These are phyloP conservation scores for Eublepharis macularius DNA, from an alignment of 2,113 vertebrate genomes.

Conservation along the genomic window DNA sequence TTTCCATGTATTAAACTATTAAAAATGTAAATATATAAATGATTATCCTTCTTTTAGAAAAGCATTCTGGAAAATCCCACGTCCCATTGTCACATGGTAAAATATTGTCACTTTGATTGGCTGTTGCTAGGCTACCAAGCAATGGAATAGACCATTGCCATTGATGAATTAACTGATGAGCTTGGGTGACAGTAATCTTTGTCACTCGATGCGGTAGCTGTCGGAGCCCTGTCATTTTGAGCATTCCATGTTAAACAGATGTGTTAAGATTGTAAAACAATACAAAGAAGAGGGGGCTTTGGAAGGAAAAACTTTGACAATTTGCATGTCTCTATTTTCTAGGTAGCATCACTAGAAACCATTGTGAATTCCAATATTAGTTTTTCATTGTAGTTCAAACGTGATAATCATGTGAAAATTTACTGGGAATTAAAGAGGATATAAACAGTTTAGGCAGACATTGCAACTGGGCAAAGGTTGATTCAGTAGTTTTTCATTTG, in stretches of 20 bases:
- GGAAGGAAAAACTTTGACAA: slow-evolving; percentile 66
- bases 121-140: slow-evolving; percentile 96
- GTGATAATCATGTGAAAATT: slow-evolving; percentile 19
- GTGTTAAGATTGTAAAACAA: slow-evolving; percentile 85
- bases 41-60: slow-evolving; percentile 83
- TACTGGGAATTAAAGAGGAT: neutral
- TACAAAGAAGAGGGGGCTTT: slow-evolving; percentile 73
- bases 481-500: slow-evolving; percentile 24
- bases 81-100: slow-evolving; percentile 83
- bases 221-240: slow-evolving; percentile 97
- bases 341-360: neutral
- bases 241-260: slow-evolving; percentile 97
- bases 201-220: slow-evolving; percentile 96
- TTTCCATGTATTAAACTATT: slow-evolving; percentile 83
- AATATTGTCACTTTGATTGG: slow-evolving; percentile 82
- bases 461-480: neutral
- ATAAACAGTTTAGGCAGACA: fast-evolving
- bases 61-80: slow-evolving; percentile 85
- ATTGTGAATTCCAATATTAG: neutral
- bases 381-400: slow-evolving; percentile 16
- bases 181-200: slow-evolving; percentile 90
- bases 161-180: slow-evolving; percentile 97
- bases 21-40: slow-evolving; percentile 86
- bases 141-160: slow-evolving; percentile 89
- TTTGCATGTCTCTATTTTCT: slow-evolving; percentile 19